Evolutionary conservation across 2,797 vertebrate species (phyloP).

Genomic region (Ptychadena robeensis): DNA sequence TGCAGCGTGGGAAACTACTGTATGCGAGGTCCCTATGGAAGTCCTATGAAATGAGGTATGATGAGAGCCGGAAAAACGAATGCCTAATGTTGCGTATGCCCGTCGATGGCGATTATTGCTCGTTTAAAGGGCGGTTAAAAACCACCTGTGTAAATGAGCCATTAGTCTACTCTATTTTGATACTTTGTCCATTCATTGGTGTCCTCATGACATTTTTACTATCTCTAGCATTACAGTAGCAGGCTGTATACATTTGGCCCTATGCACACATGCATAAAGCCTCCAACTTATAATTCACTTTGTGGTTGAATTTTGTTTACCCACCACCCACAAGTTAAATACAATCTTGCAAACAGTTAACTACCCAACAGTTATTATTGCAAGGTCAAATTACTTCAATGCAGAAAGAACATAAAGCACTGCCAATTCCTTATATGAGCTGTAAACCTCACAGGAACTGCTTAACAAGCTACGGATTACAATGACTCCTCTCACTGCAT

Average conservation of each 20-base stretch:
- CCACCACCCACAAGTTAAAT: conserved; percentile 59
- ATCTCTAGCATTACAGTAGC: neutral
- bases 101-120: too few species aligned
- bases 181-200: neutral
- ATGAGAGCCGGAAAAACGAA: too few species aligned
- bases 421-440: conserved; percentile 51
- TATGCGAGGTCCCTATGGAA: too few species aligned
- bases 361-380: conserved; percentile 50
- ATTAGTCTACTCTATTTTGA: too few species aligned
- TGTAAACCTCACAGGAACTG: conserved; percentile 53
- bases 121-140: too few species aligned
- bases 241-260: neutral
- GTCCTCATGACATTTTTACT: neutral
- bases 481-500: conserved; percentile 39
- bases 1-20: too few species aligned
- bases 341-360: conserved; percentile 20
- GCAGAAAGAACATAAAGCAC: conserved; percentile 38
- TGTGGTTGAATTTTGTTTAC: conserved; percentile 51
- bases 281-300: conserved; percentile 27
- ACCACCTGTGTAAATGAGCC: too few species aligned
- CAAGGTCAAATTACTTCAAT: conserved; percentile 56
- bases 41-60: too few species aligned
- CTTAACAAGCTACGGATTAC: conserved; percentile 39
- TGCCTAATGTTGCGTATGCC: too few species aligned
- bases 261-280: neutral